Evolutionary conservation across 2,113 vertebrate genomes (phyloP), one percentile per base, ranked within the genome.

Genomic region (Chinchilla lanigera): DNA sequence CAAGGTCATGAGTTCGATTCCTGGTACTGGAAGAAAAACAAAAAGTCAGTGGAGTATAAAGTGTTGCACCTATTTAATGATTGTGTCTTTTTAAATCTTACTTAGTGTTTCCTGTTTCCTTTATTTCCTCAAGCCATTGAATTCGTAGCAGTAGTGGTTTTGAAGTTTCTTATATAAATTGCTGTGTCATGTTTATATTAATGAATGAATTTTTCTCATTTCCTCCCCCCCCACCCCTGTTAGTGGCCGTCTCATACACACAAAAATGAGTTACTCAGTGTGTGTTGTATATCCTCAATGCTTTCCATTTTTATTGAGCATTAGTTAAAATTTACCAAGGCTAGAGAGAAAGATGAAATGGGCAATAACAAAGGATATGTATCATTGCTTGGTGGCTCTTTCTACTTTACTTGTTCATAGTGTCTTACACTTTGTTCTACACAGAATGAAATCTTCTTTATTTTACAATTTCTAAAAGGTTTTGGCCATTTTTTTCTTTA

Each of bases 91-190:
- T 60, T 16, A 41, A 12, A 4, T 65, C 47, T 50, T 93, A 0
- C 50, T 71, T 73, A 95, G 30, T 80, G 22, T 71, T 93, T 89
- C 86, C 61, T 96, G 52, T 30, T 58, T 3, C 16, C 17, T 33
- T 73, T 92, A 47, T 60, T 60, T 77, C 78, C 75, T 65, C 50
- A 67, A 69, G 56, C 30, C 58, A 35, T 86, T 75, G 38, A 95
- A 10, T 93, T 94, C 58, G 22, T 69, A 65, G 33, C 6, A 89
- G 83, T 26, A 82, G 22, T 47, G 50, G 26, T 63, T 90, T 89
- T 88, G 19, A 67, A 95, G 50, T 95, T 90, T 71, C 33, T 86
- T 67, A 63, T 44, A 58, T 93, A 73, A 73, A 75, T 84, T 91
- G 19, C 41, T 61, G 0, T 94, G 33, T 63, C 44, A 5, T 75